Conservation (phyloP, 2,113 vertebrate genomes). For the Columbina picui region DNA sequence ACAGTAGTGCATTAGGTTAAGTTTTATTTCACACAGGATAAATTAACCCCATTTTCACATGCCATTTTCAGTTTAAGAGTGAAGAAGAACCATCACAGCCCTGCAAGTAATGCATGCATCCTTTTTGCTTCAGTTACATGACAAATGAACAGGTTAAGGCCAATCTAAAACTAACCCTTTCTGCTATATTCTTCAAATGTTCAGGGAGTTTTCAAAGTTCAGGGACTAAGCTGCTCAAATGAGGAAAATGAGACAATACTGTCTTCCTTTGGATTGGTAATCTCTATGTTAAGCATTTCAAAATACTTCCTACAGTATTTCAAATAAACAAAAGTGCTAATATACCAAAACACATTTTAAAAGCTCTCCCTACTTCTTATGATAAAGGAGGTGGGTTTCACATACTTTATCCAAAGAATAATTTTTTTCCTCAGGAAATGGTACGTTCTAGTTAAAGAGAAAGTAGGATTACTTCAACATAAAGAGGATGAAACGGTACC, state of each 20-base stretch:
- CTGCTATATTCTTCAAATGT: not conserved
- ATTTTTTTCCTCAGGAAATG: rapidly evolving
- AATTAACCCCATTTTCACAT: not conserved
- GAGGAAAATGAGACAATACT: not conserved
- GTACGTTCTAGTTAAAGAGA: not conserved
- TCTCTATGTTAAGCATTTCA: not conserved
- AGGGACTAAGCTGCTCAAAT: not conserved
- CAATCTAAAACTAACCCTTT: not conserved
- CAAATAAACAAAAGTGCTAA: not conserved
- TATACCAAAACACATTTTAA: rapidly evolving
- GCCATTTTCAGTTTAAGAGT: not conserved
- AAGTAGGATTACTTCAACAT: not conserved
- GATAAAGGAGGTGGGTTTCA: rapidly evolving
- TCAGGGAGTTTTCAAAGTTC: not conserved
- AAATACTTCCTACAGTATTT: not conserved
- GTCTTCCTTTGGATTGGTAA: not conserved
- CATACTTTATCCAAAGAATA: not conserved
- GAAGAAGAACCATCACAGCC: not conserved
- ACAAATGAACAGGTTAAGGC: not conserved
- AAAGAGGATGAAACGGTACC: not conserved
- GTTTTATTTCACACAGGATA: not conserved
- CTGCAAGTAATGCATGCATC: rapidly evolving
- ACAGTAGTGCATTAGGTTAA: not conserved
- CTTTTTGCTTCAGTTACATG: not conserved
- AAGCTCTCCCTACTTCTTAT: not conserved